Evolutionary conservation across 2,888 invertebrate genomes (phyloP).

Genomic region (Cheilosia impressa): DNA sequence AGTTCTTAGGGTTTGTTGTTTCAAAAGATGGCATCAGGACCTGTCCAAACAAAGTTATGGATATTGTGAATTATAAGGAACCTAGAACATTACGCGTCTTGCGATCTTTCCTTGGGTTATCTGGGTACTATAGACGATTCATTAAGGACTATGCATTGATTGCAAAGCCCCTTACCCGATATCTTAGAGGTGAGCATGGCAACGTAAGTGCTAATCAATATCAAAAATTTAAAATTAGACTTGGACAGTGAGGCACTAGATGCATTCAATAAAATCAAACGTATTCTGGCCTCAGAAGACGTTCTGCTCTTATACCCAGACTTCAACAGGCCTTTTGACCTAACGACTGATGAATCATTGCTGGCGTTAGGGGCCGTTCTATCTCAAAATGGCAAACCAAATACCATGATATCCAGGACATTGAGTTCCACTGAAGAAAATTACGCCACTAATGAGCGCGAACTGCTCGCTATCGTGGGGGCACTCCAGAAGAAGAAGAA

Average conservation of each 20-base stretch:
- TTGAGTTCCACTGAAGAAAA: conserved; percentile 74
- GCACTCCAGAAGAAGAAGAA: no score
- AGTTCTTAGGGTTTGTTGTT: no score
- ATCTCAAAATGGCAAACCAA: conserved; percentile 76
- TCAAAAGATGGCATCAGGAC: no score
- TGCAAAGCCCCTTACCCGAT: conserved; percentile 21
- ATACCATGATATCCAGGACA: conserved; percentile 78
- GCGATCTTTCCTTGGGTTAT: conserved; percentile 28
- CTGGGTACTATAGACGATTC: conserved; percentile 37
- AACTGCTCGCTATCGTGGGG: conserved; percentile 76
- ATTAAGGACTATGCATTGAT: conserved; percentile 26
- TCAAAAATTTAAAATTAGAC: conserved; percentile 2
- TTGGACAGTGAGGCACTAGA: conserved; percentile 9
- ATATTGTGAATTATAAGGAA: conserved; percentile 53
- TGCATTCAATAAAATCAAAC: conserved; percentile 17
- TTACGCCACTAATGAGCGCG: conserved; percentile 79
- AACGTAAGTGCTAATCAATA: conserved; percentile 27
- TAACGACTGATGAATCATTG: conserved; percentile 76
- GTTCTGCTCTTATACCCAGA: conserved; percentile 76
- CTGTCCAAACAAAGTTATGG: conserved; percentile 17
- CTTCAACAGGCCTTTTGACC: conserved; percentile 77
- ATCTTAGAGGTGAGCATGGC: conserved; percentile 27
- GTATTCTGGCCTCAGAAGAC: conserved; percentile 32
- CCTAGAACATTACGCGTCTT: conserved; percentile 36
- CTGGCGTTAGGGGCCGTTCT: conserved; percentile 77